These are phyloP conservation scores for Potorous gilbertii DNA, from an alignment of 2,797 vertebrate genomes.

Conservation along the genomic window DNA sequence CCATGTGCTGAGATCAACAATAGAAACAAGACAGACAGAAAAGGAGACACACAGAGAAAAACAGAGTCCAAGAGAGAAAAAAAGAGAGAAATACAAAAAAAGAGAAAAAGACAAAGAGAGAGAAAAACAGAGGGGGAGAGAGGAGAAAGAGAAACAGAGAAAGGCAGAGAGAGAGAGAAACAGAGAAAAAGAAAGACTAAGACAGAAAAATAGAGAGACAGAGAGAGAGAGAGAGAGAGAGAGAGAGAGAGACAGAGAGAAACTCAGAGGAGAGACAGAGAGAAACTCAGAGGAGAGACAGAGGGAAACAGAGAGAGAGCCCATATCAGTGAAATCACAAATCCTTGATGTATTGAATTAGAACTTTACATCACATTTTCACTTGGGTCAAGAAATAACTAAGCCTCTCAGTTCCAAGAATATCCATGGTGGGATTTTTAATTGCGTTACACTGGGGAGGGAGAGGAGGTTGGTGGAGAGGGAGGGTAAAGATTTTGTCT, in stretches of 20 bases:
- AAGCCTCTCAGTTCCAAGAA: constrained; percentile 12
- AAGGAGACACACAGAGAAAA: not conserved
- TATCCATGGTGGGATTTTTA: not conserved
- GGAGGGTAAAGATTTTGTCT: not conserved
- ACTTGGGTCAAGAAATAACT: not conserved
- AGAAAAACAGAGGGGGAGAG: too few relatives aligned
- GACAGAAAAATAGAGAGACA: not conserved
- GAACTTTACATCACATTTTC: not conserved
- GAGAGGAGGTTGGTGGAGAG: not conserved
- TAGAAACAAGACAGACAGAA: not conserved
- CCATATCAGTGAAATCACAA: not conserved
- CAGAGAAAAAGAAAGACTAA: too few relatives aligned
- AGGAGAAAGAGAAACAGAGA: too few relatives aligned
- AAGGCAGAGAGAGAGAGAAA: too few relatives aligned
- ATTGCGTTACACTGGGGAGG: not conserved
- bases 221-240: not conserved
- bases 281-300: not conserved
- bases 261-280: not conserved
- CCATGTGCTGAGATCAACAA: not conserved
- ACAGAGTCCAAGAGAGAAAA: not conserved
- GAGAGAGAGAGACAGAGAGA: too few relatives aligned
- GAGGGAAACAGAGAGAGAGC: not conserved
- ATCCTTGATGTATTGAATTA: not conserved
- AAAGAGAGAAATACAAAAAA: too few relatives aligned
- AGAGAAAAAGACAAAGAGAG: too few relatives aligned